Evolutionary conservation across 1,140 invertebrate genomes (phyloP), one percentile per base, ranked within the genome.

Genomic region (Latrodectus geometricus): DNA sequence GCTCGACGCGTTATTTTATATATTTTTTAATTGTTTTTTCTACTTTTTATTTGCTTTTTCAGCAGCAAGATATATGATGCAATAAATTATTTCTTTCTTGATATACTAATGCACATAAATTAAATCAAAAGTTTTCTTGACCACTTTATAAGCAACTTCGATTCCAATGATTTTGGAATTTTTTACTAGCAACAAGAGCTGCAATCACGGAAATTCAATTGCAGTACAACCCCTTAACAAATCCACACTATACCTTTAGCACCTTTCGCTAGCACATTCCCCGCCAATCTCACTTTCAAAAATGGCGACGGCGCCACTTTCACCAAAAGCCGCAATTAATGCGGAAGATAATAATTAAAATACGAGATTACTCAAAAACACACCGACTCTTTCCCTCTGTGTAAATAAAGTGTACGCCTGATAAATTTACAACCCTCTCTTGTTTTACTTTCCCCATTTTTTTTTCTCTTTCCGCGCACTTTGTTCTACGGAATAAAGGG

Each of bases 271-370:
- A 35, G 68, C 76, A 56, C 76, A 17, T 78, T 78, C 76, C 23
- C 68, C 79, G 66, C 21, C 79, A 72, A 81, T 81, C 48, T 65
- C 79, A 72, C 79, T 72, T 70, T 56, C 50, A 48, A 72, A 81
- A 70, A 81, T 35, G 79, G 61, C 76, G 61, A 54, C 56, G 35
- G 68, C 76, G 56, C 76, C 76, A 52, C 54, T 20, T 69, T 23
- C 68, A 11, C 3, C 17, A 11, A 69, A 80, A 74, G 72, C 80
- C 80, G 65, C 80, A 83, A 83, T 83, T 83, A 83, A 83, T 74
- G 80, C 72, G 80, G 56, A 65, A 83, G 52, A 83, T 83, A 83
- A 83, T 83, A 74, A 83, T 83, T 83, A 83, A 83, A 83, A 83
- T 72, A 73, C 80, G 70, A 66, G 80, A 83, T 83, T 83, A 83